Conservation (phyloP, 2,113 vertebrate species). For the Cavia porcellus region DNA sequence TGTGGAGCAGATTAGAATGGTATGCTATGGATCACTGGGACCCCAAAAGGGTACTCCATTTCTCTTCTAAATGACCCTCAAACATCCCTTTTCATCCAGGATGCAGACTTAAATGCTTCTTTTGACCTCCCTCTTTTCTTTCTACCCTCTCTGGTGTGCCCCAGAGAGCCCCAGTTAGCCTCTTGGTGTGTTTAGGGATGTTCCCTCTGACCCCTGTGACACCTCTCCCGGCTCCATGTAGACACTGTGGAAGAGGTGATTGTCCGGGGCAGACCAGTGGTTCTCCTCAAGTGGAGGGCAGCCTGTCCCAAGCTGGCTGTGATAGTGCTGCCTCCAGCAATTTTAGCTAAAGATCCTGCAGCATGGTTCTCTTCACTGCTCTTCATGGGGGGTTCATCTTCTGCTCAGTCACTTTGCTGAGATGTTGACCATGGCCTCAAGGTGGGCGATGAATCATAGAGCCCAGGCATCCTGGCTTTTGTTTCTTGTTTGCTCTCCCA, state of each 20-base stretch:
- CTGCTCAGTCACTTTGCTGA: background rate
- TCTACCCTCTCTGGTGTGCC: background rate
- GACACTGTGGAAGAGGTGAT: background rate
- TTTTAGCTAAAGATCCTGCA: fast-evolving
- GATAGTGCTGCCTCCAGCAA: fast-evolving
- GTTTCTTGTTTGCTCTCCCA: background rate
- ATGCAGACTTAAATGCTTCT: background rate
- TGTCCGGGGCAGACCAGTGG: background rate
- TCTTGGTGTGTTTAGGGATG: background rate
- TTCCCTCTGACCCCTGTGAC: background rate
- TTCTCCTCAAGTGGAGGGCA: background rate
- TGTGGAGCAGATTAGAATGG: background rate
- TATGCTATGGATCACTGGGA: background rate
- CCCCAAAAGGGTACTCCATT: background rate
- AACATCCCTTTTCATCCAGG: background rate
- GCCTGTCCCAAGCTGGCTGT: background rate
- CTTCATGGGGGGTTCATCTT: background rate
- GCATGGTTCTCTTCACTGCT: background rate
- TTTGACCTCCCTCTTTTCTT: background rate
- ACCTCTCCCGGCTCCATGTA: background rate
- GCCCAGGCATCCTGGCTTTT: background rate
- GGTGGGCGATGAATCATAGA: background rate
- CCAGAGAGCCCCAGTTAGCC: background rate
- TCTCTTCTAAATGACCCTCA: background rate
- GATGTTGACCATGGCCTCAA: background rate